Evolutionary conservation across 2,888 invertebrate species (phyloP).

Genomic region (Ischnura elegans): DNA sequence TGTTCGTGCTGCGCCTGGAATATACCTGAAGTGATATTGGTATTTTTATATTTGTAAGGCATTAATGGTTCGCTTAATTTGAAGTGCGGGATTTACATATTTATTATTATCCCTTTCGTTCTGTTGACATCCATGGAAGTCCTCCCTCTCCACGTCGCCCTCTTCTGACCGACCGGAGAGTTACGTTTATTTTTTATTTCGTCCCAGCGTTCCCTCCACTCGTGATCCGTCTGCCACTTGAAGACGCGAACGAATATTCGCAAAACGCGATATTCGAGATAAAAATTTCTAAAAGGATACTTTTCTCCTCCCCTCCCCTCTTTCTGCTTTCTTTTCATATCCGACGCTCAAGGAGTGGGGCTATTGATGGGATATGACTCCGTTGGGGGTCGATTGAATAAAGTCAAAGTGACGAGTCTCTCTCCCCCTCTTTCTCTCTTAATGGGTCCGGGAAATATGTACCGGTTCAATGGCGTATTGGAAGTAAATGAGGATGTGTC

Average conservation of each 20-base stretch:
- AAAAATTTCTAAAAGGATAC: neutral
- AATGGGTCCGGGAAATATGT: slow-evolving; percentile 43
- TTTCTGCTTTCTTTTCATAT: slow-evolving; percentile 15
- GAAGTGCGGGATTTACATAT: no score
- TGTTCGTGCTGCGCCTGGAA: no score
- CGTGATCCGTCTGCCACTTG: slow-evolving; percentile 48
- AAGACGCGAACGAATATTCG: slow-evolving; percentile 41
- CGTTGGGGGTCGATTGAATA: slow-evolving; percentile 62
- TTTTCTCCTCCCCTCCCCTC: neutral
- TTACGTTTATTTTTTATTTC: neutral
- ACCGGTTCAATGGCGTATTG: slow-evolving; percentile 51
- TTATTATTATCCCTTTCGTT: neutral
- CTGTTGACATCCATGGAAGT: neutral
- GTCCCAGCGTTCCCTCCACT: slow-evolving; percentile 21
- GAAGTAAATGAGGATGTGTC: slow-evolving; percentile 34
- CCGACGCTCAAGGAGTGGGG: neutral
- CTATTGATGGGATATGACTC: slow-evolving; percentile 60
- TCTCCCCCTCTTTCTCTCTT: no score
- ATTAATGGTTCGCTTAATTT: no score
- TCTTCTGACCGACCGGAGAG: slow-evolving; percentile 23
- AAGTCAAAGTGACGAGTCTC: slow-evolving; percentile 45
- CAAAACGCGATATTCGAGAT: slow-evolving; percentile 41
- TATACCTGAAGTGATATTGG: no score
- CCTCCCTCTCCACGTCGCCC: neutral
- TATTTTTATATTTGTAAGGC: no score